Evolutionary conservation across 2,888 invertebrate species (phyloP).

Genomic region (Leptinotarsa tumamoca): DNA sequence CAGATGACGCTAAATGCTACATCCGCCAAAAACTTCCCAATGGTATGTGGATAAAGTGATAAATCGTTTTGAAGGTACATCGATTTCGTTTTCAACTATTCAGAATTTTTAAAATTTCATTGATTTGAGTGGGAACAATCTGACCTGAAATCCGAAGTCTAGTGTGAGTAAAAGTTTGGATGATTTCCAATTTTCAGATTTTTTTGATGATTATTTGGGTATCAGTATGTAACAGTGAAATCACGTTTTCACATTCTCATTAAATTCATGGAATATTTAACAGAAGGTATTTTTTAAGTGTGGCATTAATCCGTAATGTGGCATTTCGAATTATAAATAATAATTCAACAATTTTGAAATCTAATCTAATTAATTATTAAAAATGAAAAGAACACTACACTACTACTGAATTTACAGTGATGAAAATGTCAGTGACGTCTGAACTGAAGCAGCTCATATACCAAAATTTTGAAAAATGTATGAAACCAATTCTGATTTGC

Average conservation of each 20-base stretch:
- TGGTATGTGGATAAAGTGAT: background rate
- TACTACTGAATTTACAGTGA: too few species aligned
- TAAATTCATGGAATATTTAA: too few species aligned
- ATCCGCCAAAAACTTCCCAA: background rate
- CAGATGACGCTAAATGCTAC: background rate
- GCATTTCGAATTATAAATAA: too few species aligned
- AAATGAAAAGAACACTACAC: too few species aligned
- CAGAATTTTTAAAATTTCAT: background rate
- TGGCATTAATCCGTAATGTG: too few species aligned
- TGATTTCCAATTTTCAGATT: background rate
- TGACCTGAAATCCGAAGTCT: background rate
- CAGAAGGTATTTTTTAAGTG: too few species aligned
- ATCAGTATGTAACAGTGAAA: background rate
- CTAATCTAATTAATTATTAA: too few species aligned
- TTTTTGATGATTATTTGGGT: background rate
- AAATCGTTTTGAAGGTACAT: background rate
- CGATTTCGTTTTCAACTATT: background rate
- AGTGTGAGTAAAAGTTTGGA: background rate
- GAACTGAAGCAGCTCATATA: too few species aligned
- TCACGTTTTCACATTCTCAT: background rate
- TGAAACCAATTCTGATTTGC: too few species aligned
- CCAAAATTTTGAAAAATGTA: too few species aligned
- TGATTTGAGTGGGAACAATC: background rate
- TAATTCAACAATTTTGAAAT: too few species aligned
- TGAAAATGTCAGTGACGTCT: too few species aligned